Evolutionary conservation across 2,888 invertebrate species (phyloP), one percentile per base, ranked within the genome.

Genomic region (Aphodius sticticus): DNA sequence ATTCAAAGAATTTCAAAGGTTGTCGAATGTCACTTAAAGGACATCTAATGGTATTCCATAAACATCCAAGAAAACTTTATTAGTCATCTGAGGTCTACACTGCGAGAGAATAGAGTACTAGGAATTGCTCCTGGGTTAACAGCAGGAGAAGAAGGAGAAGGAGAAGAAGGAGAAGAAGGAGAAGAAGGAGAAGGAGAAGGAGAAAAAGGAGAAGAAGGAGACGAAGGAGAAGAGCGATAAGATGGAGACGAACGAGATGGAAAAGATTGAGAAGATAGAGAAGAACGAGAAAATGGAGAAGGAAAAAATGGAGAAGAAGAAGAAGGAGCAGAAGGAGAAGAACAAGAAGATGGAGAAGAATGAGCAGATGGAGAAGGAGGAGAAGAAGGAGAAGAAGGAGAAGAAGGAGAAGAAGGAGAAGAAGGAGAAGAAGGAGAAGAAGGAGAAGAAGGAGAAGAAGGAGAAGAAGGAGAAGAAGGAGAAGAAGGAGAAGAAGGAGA

Each of bases 111-210:
- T 26, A 26, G 26, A 26, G 26, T 26, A 26, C 26, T 26, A 26
- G 26, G 26, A 26, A 26, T 26, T 26, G 26, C 26, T 26, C 3
- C 26, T 26, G 26, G 26, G 26, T 26, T 26, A 26, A 26, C 26
- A 26, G 3, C 26, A 72, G 72, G 5, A 72, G 26, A 16, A 16
- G 76, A 35, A 80, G 70, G 38, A 74, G 37, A 5, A 69, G 36
- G 69, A 77, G 77, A 76, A 38, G 77, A 26, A n/a, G 16, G n/a
- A 77, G 53, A 70, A n/a, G 15, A 38, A 76, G 69, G 53, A 38
- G 53, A 37, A 26, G 35, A 35, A 36, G 74, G 69, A 2, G 36
- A 37, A 77, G 16, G 69, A 77, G 36, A 2, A 38, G 71, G 6
- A 36, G 75, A 4, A 53, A 5, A 16, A 14, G 15, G 75, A 26